These are phyloP conservation scores for Paraplagusia blochii DNA, from an alignment of 2,113 vertebrate genomes.

Conservation along the genomic window DNA sequence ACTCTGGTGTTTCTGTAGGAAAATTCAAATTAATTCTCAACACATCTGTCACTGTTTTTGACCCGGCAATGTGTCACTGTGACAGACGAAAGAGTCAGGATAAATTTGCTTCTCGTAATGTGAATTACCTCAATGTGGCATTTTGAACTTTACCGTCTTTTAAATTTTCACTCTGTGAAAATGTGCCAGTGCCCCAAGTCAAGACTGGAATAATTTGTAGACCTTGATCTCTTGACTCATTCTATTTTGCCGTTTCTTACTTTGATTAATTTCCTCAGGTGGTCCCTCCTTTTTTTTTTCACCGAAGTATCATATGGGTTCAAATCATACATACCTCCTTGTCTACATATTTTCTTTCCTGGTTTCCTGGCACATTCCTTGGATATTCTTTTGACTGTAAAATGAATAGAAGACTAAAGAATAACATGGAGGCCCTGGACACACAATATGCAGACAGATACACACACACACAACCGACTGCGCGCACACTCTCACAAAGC, in stretches of 20 bases:
- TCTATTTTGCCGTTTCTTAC: constrained; percentile 1
- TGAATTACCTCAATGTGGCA: constrained; percentile 21
- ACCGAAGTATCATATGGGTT: constrained; percentile 43
- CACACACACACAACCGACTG: constrained; percentile 10
- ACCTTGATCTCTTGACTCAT: constrained; percentile 23
- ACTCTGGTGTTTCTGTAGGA: constrained; percentile 23
- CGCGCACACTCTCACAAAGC: constrained; percentile 25
- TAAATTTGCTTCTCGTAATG: constrained; percentile 14
- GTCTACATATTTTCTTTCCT: constrained; percentile 99
- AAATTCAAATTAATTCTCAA: not conserved
- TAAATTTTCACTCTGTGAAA: constrained; percentile 20
- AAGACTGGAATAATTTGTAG: constrained; percentile 47
- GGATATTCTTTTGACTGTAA: constrained; percentile 99
- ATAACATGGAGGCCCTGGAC: constrained; percentile 99
- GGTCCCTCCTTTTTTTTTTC: constrained; percentile 6
- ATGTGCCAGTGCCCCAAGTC: constrained; percentile 19
- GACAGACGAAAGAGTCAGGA: not conserved
- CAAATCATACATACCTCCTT: constrained; percentile 98
- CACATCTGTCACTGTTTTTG: not conserved
- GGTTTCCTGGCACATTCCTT: constrained; percentile 99
- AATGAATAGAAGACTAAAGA: constrained; percentile 99
- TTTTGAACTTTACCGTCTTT: constrained; percentile 9
- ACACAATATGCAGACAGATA: constrained; percentile 69
- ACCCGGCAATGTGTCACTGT: constrained; percentile 1
- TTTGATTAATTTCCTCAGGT: not conserved